Percentiles rank a stretch among this genome's conserved stretches.
phyloP scores from a whole-genome alignment of 2,113 vertebrate species.

The Cephalopholis sonnerati region DNA sequence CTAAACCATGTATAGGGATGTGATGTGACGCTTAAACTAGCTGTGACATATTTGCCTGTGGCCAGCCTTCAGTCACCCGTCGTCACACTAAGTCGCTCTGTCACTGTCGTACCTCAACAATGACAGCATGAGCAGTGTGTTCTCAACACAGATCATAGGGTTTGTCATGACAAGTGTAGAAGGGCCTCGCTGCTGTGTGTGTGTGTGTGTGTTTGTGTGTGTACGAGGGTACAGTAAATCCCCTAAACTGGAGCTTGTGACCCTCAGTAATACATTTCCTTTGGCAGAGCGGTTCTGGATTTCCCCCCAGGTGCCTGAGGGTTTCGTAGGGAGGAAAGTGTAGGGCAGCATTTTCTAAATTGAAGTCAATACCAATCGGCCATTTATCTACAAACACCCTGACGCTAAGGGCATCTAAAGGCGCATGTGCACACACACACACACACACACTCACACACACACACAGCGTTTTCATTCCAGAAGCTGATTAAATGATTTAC shows the following conservation, averaged over 20 bases:
- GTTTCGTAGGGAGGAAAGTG: slow-evolving; percentile 79
- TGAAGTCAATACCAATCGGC: slow-evolving; percentile 83
- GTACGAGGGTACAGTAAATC: slow-evolving; percentile 73
- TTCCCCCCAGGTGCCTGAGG: slow-evolving; percentile 72
- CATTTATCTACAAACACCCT: slow-evolving; percentile 82
- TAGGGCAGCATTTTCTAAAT: slow-evolving; percentile 84
- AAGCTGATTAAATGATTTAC: slow-evolving; percentile 52
- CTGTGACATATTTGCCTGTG: slow-evolving; percentile 78
- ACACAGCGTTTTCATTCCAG: slow-evolving; percentile 26
- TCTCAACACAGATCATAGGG: slow-evolving; percentile 69
- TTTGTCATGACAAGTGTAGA: slow-evolving; percentile 61
- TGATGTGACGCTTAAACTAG: slow-evolving; percentile 67
- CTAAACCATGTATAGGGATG: slow-evolving; percentile 51
- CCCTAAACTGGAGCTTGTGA: slow-evolving; percentile 76
- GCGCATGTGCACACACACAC: slow-evolving; percentile 28
- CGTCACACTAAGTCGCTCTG: slow-evolving; percentile 71
- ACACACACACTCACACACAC: slow-evolving; percentile 16
- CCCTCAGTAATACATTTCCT: slow-evolving; percentile 81
- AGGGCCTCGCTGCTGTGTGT: slow-evolving; percentile 35
- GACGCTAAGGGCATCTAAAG: slow-evolving; percentile 74
- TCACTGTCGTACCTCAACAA: slow-evolving; percentile 73
- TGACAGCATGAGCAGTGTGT: slow-evolving; percentile 66
- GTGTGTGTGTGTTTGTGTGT: slow-evolving; percentile 27
- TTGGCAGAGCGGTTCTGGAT: slow-evolving; percentile 76
- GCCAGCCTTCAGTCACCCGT: slow-evolving; percentile 71